Evolutionary conservation across 2,797 vertebrate species (phyloP).

Genomic region (Phalanger gymnotis): DNA sequence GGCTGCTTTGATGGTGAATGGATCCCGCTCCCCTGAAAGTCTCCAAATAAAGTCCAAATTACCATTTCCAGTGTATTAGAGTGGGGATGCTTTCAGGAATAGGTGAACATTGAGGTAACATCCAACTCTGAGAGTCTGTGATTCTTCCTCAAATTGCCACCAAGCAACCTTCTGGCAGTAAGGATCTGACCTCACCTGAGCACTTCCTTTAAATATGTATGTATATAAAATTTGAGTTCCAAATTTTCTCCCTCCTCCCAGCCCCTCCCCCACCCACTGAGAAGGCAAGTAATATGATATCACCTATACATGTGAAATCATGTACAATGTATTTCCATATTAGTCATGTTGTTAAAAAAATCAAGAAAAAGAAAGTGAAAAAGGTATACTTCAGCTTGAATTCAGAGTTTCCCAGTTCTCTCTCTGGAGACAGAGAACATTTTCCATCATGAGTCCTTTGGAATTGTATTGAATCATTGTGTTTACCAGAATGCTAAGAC

Average conservation of each 20-base stretch:
- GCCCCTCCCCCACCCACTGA: not conserved
- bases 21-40: not conserved
- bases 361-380: not conserved
- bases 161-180: not conserved
- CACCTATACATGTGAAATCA: not conserved
- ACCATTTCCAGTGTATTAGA: not conserved
- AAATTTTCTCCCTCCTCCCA: no score
- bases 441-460: not conserved
- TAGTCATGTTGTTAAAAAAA: not conserved
- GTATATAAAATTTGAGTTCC: no score
- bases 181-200: no score
- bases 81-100: not conserved
- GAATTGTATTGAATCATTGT: not conserved
- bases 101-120: not conserved
- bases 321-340: not conserved
- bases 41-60: not conserved
- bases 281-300: not conserved
- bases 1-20: not conserved
- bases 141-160: not conserved
- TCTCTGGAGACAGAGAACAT: not conserved
- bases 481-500: not conserved
- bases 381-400: not conserved
- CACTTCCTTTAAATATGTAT: no score
- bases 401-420: not conserved
- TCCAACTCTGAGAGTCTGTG: not conserved